Conservation (phyloP, 2,888 invertebrate genomes). For the Chrysotoxum bicinctum region DNA sequence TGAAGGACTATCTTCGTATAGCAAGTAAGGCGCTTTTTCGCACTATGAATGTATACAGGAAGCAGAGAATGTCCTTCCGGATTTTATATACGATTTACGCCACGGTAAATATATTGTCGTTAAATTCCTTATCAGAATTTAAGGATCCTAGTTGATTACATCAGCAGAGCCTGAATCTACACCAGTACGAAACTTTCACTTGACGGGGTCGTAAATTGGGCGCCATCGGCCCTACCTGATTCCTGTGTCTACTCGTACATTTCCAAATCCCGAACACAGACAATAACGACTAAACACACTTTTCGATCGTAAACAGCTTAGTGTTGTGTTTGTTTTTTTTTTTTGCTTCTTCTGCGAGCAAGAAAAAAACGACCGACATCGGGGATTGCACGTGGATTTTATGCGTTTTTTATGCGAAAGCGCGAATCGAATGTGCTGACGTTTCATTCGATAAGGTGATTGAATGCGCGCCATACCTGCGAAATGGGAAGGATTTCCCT, state of each 20-base stretch:
- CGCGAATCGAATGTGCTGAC: constrained; percentile 70
- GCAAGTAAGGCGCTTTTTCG: constrained; percentile 41
- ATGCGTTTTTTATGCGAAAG: constrained; percentile 66
- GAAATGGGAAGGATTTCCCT: constrained; percentile 29
- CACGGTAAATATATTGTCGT: constrained; percentile 59
- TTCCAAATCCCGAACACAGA: constrained; percentile 34
- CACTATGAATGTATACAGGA: constrained; percentile 5
- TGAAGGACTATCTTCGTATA: constrained; percentile 17
- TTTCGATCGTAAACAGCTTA: constrained; percentile 66
- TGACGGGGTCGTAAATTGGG: constrained; percentile 63
- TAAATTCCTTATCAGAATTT: constrained; percentile 68
- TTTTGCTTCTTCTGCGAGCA: background rate
- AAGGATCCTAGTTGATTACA: constrained; percentile 64
- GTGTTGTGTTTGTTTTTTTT: constrained; percentile 12
- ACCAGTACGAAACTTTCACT: constrained; percentile 60
- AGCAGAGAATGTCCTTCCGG: constrained; percentile 36
- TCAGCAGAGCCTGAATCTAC: background rate
- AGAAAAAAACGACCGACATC: background rate
- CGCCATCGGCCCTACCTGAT: constrained; percentile 41
- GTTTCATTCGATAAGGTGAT: constrained; percentile 70
- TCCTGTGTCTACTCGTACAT: background rate
- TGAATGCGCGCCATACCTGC: constrained; percentile 56
- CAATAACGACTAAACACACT: constrained; percentile 64
- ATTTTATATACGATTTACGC: constrained; percentile 53
- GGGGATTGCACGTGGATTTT: constrained; percentile 48